Evolutionary conservation across 2,888 invertebrate species (phyloP), one percentile per base, ranked within the genome.

Genomic region (Athetis lepigone): DNA sequence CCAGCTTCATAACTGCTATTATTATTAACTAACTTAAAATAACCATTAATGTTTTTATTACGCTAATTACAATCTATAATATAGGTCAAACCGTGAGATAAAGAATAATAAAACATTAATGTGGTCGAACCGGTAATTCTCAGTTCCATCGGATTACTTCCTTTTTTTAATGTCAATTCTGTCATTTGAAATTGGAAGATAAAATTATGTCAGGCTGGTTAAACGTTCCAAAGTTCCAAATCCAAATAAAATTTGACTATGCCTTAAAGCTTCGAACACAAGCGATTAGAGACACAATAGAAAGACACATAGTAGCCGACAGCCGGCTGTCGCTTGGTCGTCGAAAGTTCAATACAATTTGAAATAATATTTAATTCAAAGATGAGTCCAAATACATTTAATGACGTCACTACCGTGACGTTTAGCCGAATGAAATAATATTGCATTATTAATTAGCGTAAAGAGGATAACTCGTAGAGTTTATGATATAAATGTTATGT

Each of bases 361-460:
- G 4, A 13, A 11, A 33, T 33, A 13, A 13, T 13, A 33, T 13
- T 33, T 13, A 40, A 18, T 29, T 18, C 9, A 45, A 57, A 45
- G 11, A 50, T 18, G 37, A 33, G 6, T 8, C 18, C 25, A 2
- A 39, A 13, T 29, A 13, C 25, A 6, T 5, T 23, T 11, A 6
- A 45, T 64, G 43, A 69, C 66, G 64, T 77, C 59, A 66, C 36
- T 25, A 33, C 13, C 36, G 23, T 43, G 16, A 57, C 33, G 64
- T 21, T 11, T 47, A 43, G 36, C 37, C 37, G 55, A 36, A 55
- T 40, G 16, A 50, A 66, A 52, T 74, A 59, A 77, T n/a, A n/a
- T 70, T 63, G 29, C 49, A 70, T 70, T 68, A 77, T 52, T 65
- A 67, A 61, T 71, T 60, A 77, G 23, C 49, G 33, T 57, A 47